Evolutionary conservation across 2,797 vertebrate genomes (phyloP).

Genomic region (Mormyrops boulengeri): DNA sequence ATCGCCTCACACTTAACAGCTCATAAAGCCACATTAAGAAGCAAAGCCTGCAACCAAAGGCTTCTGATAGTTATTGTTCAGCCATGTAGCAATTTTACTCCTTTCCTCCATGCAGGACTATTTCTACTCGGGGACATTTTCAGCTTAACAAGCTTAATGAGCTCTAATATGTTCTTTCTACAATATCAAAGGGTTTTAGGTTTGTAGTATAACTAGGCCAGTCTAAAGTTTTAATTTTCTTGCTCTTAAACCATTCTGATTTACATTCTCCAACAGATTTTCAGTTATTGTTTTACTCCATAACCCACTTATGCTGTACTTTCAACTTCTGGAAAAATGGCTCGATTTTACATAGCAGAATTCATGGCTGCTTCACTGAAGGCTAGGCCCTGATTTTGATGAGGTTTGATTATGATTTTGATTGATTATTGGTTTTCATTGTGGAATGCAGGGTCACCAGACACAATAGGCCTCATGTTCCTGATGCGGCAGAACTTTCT

Average conservation of each 20-base stretch:
- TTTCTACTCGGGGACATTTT: not conserved
- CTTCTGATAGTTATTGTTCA: not conserved
- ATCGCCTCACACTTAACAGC: not conserved
- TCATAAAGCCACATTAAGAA: not conserved
- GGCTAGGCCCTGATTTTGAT: not conserved
- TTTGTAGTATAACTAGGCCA: not conserved
- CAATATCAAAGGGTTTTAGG: not conserved
- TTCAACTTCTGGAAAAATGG: not conserved
- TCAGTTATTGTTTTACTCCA: not conserved
- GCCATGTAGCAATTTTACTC: not conserved
- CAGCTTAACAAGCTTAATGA: not conserved
- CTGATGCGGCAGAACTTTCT: not conserved
- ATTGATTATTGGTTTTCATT: not conserved
- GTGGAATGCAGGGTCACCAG: not conserved
- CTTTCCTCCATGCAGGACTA: not conserved
- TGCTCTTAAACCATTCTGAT: not conserved
- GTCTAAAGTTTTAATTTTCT: not conserved
- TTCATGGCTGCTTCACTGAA: not conserved
- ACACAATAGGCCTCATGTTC: not conserved
- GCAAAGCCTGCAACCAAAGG: not conserved
- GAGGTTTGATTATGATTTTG: not conserved
- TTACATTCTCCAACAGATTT: not conserved
- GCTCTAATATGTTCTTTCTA: not conserved
- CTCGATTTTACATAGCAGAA: not conserved
- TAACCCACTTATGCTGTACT: not conserved